Evolutionary conservation across 1,140 invertebrate species (phyloP).

Genomic region (Dendrolimus punctatus): DNA sequence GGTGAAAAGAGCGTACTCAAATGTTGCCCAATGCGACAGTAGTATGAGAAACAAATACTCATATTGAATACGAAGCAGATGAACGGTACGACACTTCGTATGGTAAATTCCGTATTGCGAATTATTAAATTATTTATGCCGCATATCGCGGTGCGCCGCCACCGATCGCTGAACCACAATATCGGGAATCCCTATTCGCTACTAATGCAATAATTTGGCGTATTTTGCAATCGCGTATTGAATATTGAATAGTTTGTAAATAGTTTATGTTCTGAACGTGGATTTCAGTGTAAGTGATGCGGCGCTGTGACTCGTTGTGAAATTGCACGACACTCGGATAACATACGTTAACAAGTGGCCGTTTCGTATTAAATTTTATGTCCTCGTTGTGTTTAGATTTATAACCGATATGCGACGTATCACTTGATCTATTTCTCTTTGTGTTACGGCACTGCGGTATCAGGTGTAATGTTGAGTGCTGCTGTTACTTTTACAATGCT

Average conservation of each 20-base stretch:
- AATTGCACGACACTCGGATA: conserved; percentile 56
- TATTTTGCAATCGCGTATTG: conserved; percentile 70
- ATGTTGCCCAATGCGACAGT: conserved; percentile 64
- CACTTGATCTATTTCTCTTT: conserved; percentile 30
- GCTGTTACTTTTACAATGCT: not conserved
- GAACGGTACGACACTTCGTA: conserved; percentile 64
- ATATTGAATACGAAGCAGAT: conserved; percentile 67
- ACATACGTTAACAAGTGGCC: conserved; percentile 57
- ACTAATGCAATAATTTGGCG: conserved; percentile 72
- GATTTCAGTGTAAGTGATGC: conserved; percentile 68
- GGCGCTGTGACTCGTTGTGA: conserved; percentile 49
- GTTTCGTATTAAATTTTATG: conserved; percentile 56
- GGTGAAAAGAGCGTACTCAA: conserved; percentile 37
- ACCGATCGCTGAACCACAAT: conserved; percentile 66
- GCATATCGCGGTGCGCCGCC: conserved; percentile 59
- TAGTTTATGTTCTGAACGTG: conserved; percentile 68
- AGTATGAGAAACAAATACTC: conserved; percentile 71
- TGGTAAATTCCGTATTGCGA: conserved; percentile 71
- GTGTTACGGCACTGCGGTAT: conserved; percentile 9
- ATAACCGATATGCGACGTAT: conserved; percentile 42
- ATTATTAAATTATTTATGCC: conserved; percentile 72
- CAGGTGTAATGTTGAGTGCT: not conserved
- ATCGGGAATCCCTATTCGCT: conserved; percentile 68
- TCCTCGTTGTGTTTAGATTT: conserved; percentile 53
- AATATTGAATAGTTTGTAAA: conserved; percentile 70